Percentiles rank a stretch among this genome's conserved stretches.
Evolutionary conservation across 2,113 vertebrate species (phyloP).

Genomic region (Calypte anna): DNA sequence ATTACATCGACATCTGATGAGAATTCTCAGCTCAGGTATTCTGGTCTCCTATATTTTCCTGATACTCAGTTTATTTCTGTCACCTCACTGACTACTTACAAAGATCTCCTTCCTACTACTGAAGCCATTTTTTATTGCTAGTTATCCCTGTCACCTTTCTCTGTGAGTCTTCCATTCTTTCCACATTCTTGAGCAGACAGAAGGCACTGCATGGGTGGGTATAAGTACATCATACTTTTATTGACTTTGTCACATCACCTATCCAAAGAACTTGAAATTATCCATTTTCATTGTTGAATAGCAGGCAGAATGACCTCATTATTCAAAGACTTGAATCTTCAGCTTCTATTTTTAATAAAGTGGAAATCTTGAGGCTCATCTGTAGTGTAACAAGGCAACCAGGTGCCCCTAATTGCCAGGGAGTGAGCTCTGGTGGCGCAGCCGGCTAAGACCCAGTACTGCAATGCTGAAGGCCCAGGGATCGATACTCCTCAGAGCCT

Average conservation of each 20-base stretch:
- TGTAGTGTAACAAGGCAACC: too few relatives aligned
- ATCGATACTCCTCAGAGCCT: too few relatives aligned
- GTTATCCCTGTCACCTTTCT: not conserved
- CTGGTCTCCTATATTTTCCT: not conserved
- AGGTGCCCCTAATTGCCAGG: too few relatives aligned
- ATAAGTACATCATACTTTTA: not conserved
- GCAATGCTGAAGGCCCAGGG: too few relatives aligned
- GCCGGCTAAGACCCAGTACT: too few relatives aligned
- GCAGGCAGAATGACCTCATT: not conserved
- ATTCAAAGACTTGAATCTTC: not conserved
- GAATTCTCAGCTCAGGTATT: not conserved
- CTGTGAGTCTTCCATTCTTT: not conserved
- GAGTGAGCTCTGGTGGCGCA: too few relatives aligned
- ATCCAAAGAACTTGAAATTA: not conserved
- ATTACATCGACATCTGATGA: not conserved
- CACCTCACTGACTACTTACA: not conserved
- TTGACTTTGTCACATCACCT: not conserved
- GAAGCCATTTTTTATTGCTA: not conserved
- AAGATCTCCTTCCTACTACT: not conserved
- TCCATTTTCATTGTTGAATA: not conserved
- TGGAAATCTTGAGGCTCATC: not conserved
- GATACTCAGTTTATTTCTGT: not conserved
- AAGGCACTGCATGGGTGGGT: not conserved
- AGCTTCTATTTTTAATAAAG: not conserved
- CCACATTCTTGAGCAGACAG: not conserved